Base-by-base conservation (phyloP, 2,113 vertebrate genomes). In the Melozone crissalis region DNA sequence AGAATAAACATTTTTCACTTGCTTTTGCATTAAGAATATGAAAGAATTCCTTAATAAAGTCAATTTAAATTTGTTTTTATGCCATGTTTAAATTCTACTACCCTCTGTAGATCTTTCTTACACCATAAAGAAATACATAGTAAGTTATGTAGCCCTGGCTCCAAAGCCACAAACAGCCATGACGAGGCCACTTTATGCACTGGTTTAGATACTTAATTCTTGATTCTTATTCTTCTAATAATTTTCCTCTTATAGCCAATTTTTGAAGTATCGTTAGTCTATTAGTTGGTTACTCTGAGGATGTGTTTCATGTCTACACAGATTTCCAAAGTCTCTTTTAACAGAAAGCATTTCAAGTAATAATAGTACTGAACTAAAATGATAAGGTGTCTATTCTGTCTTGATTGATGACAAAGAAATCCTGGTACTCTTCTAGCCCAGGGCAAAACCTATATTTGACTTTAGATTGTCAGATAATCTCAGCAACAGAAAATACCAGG, bases 311-410 rank as follows among this genome's bases (percentile, higher is more conserved):
- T 15, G 59, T 31, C 73, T 84, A 90, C 18, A 69, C 11, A 81
- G 41, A 71, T 92, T 84, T 87, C 69, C 33, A 43, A 90, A 81
- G 73, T 61, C 61, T 87, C 52, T 71, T 79, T 87, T 84, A 89
- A 85, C 87, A 93, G 1, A 13, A 92, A 94, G 43, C 22, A 93
- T 72, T 93, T 94, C 85, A 94, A 96, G 84, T 94, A 94, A 43
- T 54, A 83, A 63, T 93, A 94, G 63, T 43, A 76, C 26, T 69
- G 44, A 73, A 87, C 18, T 84, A 81, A 92, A 80, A 92, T 43
- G 6, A 0, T 22, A 89, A 90, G 15, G 51, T 75, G 52, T 81
- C 69, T 87, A 41, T 66, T 76, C 26, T 76, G 37, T 65, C 80
- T 89, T 93, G 57, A 88, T 5, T 44, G 26, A 39, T 65, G 92